These are phyloP conservation scores for Helicoverpa armigera DNA, from an alignment of 1,140 invertebrate genomes.

Conservation along the genomic window DNA sequence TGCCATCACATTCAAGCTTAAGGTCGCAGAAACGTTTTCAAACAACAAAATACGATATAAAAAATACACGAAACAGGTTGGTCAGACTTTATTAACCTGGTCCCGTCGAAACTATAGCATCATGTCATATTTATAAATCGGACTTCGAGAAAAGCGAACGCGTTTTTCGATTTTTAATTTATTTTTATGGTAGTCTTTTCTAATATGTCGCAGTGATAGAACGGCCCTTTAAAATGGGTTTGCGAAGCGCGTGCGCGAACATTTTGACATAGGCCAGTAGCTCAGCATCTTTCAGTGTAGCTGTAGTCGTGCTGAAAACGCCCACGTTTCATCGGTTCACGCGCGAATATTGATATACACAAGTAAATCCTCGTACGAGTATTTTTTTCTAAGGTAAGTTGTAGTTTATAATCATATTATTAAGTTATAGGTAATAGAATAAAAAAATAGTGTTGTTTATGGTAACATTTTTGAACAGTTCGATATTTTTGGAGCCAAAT, in stretches of 20 bases:
- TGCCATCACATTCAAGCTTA: conserved; percentile 17
- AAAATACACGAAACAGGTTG: not conserved
- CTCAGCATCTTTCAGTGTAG: conserved; percentile 63
- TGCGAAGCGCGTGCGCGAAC: conserved; percentile 64
- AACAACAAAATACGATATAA: conserved; percentile 10
- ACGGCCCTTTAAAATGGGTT: conserved; percentile 52
- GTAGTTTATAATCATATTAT: not conserved
- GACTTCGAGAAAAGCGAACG: not conserved
- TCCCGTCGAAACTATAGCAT: not conserved
- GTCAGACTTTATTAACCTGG: not conserved
- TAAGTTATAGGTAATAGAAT: not conserved
- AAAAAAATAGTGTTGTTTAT: no score
- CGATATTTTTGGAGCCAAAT: not conserved
- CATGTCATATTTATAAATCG: conserved; percentile 13
- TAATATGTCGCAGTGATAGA: conserved; percentile 42
- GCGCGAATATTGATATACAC: not conserved
- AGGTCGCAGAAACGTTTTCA: conserved; percentile 11
- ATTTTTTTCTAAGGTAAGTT: conserved; percentile 25
- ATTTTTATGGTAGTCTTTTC: not conserved
- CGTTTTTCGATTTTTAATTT: not conserved
- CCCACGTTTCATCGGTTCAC: not conserved
- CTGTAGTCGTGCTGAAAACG: conserved; percentile 34
- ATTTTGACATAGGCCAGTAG: conserved; percentile 61
- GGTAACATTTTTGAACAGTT: no score
- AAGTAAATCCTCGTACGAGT: conserved; percentile 2